Percentiles rank a stretch among this genome's conserved stretches.
Conservation (phyloP, 2,888 invertebrate genomes). For the Brachylomia viminalis region DNA sequence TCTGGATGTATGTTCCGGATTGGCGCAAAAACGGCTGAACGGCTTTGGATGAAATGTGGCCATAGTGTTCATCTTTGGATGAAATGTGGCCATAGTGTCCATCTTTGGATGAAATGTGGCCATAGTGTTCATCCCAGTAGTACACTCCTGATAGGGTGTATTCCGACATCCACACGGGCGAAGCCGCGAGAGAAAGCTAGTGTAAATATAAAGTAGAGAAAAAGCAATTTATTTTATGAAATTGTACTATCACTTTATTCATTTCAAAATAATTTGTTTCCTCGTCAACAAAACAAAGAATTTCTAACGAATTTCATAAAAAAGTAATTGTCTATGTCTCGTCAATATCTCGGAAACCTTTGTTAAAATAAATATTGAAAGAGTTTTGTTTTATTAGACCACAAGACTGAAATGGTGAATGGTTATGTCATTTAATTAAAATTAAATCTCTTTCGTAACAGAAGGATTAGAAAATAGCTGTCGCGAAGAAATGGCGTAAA, state of each 20-base stretch:
- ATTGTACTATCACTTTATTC: slow-evolving; percentile 27
- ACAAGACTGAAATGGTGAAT: not conserved
- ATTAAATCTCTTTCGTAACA: not conserved
- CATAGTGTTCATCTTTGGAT: not conserved
- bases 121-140: not conserved
- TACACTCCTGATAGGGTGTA: not conserved
- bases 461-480: not conserved
- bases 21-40: not conserved
- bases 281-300: slow-evolving; percentile 25
- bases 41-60: not conserved
- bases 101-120: not conserved
- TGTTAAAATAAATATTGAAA: slow-evolving; percentile 26
- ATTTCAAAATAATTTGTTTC: slow-evolving; percentile 32
- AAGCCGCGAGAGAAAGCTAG: not conserved
- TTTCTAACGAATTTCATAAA: slow-evolving; percentile 33
- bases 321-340: slow-evolving; percentile 27
- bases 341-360: slow-evolving; percentile 35
- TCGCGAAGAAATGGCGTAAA: not conserved
- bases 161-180: not conserved
- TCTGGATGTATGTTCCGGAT: not conserved
- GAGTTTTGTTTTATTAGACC: slow-evolving; percentile 32
- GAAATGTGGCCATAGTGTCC: not conserved
- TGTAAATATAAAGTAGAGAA: not conserved
- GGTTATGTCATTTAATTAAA: slow-evolving; percentile 18
- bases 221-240: slow-evolving; percentile 1